Conservation (phyloP, 2,888 invertebrate genomes). For the Melieria omissa region DNA sequence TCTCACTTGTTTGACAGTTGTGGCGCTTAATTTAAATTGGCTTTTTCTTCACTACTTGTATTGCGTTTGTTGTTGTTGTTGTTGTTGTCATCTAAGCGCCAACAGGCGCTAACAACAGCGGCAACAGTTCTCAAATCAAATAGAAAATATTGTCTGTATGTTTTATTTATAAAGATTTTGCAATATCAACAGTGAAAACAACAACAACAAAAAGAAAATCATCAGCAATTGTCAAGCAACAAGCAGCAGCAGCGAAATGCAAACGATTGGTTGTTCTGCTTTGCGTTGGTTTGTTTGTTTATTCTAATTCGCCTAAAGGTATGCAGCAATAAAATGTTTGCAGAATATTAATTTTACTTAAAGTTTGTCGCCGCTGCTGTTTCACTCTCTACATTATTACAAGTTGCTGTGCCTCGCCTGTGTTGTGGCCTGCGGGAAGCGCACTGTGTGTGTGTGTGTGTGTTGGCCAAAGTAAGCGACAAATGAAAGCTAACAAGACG, state of each 20-base stretch:
- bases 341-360: slow-evolving; percentile 39
- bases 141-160: slow-evolving; percentile 4
- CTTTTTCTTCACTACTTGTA: slow-evolving; percentile 22
- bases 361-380: slow-evolving; percentile 7
- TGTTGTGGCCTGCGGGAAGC: background rate
- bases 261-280: background rate
- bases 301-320: slow-evolving; percentile 37
- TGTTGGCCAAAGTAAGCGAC: background rate
- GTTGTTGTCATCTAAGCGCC: background rate
- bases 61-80: background rate
- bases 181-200: background rate
- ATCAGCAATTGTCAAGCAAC: too few relatives aligned
- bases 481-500: slow-evolving; percentile 32
- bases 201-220: too few relatives aligned
- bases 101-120: background rate
- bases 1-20: slow-evolving; percentile 37
- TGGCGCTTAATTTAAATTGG: slow-evolving; percentile 36
- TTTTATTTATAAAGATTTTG: slow-evolving; percentile 21
- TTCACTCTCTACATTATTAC: background rate
- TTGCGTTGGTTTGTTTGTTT: slow-evolving; percentile 17
- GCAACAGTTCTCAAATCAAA: background rate
- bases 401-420: background rate
- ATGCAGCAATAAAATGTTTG: slow-evolving; percentile 38
- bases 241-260: too few relatives aligned
- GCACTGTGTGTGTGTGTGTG: background rate